Evolutionary conservation across 2,888 invertebrate genomes (phyloP), one percentile per base, ranked within the genome.

Genomic region (Neoscelio sp.): DNA sequence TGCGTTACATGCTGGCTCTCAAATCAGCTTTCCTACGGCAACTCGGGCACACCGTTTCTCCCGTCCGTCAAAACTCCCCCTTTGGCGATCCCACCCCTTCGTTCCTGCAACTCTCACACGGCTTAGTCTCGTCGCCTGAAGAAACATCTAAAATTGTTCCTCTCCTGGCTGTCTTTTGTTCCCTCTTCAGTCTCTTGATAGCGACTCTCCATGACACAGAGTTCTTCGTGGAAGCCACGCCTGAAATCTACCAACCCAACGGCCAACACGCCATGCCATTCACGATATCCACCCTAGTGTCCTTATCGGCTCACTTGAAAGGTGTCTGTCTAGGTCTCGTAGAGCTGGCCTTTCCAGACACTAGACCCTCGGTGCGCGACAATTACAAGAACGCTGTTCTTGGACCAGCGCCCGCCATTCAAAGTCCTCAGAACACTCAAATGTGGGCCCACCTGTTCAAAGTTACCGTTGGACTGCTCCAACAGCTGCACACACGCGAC

Each of bases 141-240:
- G 94, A 95, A 78, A 93, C 94, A 2, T 92, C 94, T 12, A 92
- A 93, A 8, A 93, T 97, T 10, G 92, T 97, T 7, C 96, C 97
- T 0, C 92, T 96, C 0, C 88, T 97, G 28, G 95, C 96, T 0
- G 95, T 96, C 0, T 97, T 98, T 90, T 96, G 96, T 87, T 94
- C 96, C 0, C 91, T 97, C 0, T 96, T 96, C 88, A 95, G 95
- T 40, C 92, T 96, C 33, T 91, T 96, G 2, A 93, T 97, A 50
- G 94, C 96, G 0, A 97, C 97, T 0, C 89, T 97, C 20, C 96
- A 97, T 85, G 97, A 97, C 87, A 94, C 95, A 0, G 97, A 97
- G 90, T 97, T 97, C 89, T 95, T 94, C 50, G 91, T 91, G 30
- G 92, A 92, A 54, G 92, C 92, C 4, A 90, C 80, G 2, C 78